A percentile compares a stretch with the other conserved stretches of the same genome.
Evolutionary conservation across 2,888 invertebrate species (phyloP).

Genomic region (Pelosia muscerda): DNA sequence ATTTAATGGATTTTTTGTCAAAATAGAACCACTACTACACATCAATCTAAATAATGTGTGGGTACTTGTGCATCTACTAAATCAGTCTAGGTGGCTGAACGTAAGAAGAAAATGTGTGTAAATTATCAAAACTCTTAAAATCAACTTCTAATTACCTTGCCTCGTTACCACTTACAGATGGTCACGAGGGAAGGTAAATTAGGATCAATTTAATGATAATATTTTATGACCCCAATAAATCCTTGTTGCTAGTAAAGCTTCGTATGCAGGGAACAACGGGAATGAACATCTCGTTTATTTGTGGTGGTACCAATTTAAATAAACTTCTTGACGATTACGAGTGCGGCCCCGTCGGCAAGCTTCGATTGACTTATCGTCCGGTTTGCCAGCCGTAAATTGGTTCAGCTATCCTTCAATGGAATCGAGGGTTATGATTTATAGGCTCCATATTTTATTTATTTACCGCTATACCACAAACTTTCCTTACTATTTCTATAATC

Average conservation of each 20-base stretch:
- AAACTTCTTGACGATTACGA: slow-evolving; percentile 66
- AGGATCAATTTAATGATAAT: slow-evolving; percentile 34
- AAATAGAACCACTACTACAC: slow-evolving; percentile 31
- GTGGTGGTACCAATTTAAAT: slow-evolving; percentile 69
- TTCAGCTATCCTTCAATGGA: slow-evolving; percentile 54
- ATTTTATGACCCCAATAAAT: slow-evolving; percentile 50
- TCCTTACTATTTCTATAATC: slow-evolving; percentile 20
- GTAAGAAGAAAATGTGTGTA: neutral
- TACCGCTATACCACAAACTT: slow-evolving; percentile 33
- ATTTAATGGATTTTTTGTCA: too few species aligned
- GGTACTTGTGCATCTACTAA: slow-evolving; percentile 13
- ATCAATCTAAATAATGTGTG: slow-evolving; percentile 27
- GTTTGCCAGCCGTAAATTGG: slow-evolving; percentile 61
- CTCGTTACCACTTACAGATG: slow-evolving; percentile 23
- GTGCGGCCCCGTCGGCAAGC: slow-evolving; percentile 52
- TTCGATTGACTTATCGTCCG: slow-evolving; percentile 55
- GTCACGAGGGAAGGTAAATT: too few species aligned
- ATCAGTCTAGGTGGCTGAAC: slow-evolving; percentile 9
- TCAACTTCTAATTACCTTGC: neutral
- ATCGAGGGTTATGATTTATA: slow-evolving; percentile 49
- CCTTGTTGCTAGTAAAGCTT: slow-evolving; percentile 43
- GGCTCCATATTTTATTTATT: slow-evolving; percentile 49
- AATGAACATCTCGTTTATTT: slow-evolving; percentile 62
- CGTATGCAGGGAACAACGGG: slow-evolving; percentile 43
- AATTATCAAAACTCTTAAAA: neutral